A percentile compares a stretch with the other conserved stretches of the same genome.
These are phyloP conservation scores for Rhinogobio ventralis DNA, from an alignment of 2,797 vertebrate species.

Conservation along the genomic window DNA sequence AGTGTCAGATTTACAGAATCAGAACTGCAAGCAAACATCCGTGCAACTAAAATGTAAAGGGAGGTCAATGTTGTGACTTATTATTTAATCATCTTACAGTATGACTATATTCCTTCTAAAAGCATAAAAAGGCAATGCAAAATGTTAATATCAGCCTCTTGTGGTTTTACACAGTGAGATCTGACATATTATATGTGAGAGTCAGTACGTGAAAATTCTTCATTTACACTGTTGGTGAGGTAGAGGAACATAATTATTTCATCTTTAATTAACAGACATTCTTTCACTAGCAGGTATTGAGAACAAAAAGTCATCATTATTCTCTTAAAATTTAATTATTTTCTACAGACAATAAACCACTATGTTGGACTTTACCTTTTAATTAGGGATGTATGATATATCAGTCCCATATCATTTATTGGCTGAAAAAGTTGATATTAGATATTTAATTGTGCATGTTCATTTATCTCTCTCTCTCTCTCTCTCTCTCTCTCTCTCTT, in stretches of 20 bases:
- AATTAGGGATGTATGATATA: background rate
- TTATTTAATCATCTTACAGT: slow-evolving; percentile 1
- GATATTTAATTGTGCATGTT: background rate
- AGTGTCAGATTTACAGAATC: background rate
- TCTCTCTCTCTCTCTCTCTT: no score
- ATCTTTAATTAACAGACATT: background rate
- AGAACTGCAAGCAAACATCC: background rate
- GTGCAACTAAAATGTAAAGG: background rate
- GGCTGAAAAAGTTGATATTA: background rate
- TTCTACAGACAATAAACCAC: background rate
- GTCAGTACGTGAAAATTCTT: background rate
- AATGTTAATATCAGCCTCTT: background rate
- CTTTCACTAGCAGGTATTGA: background rate
- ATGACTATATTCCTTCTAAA: background rate
- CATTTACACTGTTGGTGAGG: background rate
- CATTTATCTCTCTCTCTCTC: background rate
- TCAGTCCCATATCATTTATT: background rate
- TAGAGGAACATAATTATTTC: background rate
- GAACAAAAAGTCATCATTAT: background rate
- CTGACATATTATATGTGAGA: background rate
- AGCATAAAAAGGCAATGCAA: background rate
- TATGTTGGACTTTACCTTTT: background rate
- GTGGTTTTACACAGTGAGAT: background rate
- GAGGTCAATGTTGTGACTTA: background rate
- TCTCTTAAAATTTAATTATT: background rate